A percentile compares a stretch with the other conserved stretches of the same genome.
Evolutionary conservation across 2,888 invertebrate species (phyloP).

Genomic region (Aplocera efformata): DNA sequence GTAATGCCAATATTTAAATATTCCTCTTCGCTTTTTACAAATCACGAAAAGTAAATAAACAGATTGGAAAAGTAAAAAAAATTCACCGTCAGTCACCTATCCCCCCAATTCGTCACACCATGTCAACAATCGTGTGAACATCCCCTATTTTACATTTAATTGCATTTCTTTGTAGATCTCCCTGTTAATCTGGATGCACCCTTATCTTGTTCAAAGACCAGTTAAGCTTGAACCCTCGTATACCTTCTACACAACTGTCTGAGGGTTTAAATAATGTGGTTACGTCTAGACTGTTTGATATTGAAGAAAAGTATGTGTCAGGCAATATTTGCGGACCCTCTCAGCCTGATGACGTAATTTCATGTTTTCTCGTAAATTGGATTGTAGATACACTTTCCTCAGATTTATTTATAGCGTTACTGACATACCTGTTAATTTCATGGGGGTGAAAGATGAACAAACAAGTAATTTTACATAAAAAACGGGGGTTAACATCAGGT

Average conservation of each 20-base stretch:
- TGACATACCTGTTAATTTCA: too few relatives aligned
- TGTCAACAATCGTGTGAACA: conserved; percentile 75
- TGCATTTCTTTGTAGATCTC: conserved; percentile 79
- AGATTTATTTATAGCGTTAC: too few relatives aligned
- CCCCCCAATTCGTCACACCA: conserved; percentile 67
- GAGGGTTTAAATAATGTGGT: conserved; percentile 39
- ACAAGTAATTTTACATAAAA: too few relatives aligned
- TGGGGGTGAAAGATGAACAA: too few relatives aligned
- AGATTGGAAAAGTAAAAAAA: conserved; percentile 39
- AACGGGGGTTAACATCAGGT: too few relatives aligned
- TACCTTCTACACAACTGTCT: conserved; percentile 1
- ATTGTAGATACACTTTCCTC: not conserved
- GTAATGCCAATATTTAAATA: too few relatives aligned
- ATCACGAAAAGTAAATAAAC: conserved; percentile 37
- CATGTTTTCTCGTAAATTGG: conserved; percentile 10
- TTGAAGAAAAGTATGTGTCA: conserved; percentile 62
- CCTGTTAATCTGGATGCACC: conserved; percentile 75
- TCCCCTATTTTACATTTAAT: conserved; percentile 80
- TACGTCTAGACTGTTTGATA: conserved; percentile 66
- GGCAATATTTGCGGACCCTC: conserved; percentile 67
- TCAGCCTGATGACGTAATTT: conserved; percentile 53
- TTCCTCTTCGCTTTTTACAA: conserved; percentile 21
- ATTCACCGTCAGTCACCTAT: conserved; percentile 46
- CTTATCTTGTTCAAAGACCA: conserved; percentile 40
- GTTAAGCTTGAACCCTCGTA: not conserved